Conservation (phyloP, 2,113 vertebrate species). For the Rhodinocichla rosea region DNA sequence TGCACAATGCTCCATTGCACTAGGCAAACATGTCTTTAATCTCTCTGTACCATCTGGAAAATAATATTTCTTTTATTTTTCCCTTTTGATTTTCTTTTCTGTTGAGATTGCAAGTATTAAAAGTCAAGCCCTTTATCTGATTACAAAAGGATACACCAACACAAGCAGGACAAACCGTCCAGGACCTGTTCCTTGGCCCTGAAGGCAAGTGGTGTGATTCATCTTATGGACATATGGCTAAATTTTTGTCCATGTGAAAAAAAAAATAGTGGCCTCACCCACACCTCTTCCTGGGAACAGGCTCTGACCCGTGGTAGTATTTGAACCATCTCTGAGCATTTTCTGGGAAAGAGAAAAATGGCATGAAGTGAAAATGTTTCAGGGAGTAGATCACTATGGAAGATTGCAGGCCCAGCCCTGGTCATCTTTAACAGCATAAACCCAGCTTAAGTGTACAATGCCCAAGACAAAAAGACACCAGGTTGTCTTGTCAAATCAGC, state of each 20-base stretch:
- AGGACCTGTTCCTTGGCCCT: not conserved
- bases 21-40: conserved; percentile 35
- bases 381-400: not conserved
- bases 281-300: not conserved
- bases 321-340: not conserved
- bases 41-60: conserved; percentile 42
- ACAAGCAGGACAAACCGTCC: not conserved
- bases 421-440: not conserved
- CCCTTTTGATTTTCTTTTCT: not conserved
- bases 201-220: conserved; percentile 9
- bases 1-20: not conserved
- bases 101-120: not conserved
- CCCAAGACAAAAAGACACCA: not conserved
- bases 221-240: not conserved
- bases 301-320: not conserved
- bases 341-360: not conserved
- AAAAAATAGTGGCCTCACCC: not conserved
- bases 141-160: not conserved
- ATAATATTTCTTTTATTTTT: conserved; percentile 18
- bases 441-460: not conserved
- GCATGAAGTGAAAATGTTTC: not conserved
- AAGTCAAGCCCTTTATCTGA: not conserved
- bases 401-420: not conserved
- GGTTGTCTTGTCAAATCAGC: not conserved
- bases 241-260: not conserved